phyloP scores from a whole-genome alignment of 2,888 invertebrate genomes.

The Resseliella maxima region DNA sequence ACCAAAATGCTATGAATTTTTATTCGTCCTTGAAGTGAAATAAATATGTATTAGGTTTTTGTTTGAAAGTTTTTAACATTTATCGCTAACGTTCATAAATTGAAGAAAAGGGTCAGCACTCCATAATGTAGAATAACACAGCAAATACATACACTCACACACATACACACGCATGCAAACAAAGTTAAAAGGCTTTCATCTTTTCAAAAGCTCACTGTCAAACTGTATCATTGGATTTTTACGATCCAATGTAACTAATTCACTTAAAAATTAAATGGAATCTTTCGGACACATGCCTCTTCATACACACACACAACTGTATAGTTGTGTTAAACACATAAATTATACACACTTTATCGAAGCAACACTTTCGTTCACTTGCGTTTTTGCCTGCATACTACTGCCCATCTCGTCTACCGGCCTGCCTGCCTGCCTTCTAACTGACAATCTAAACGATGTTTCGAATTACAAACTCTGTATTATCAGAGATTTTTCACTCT shows the following conservation, averaged over 20 bases:
- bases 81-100: background rate
- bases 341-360: background rate
- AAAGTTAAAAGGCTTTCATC: background rate
- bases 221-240: background rate
- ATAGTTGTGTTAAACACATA: background rate
- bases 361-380: background rate
- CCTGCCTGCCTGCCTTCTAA: too few species aligned
- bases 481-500: background rate
- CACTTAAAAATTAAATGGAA: background rate
- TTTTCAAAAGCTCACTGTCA: background rate
- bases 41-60: background rate
- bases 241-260: background rate
- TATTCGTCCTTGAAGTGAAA: background rate
- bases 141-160: too few species aligned
- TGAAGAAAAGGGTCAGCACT: background rate
- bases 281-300: background rate
- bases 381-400: background rate
- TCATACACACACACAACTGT: too few species aligned
- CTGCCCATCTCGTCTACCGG: too few species aligned
- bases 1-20: background rate
- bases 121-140: too few species aligned
- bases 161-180: background rate
- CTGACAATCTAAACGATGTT: too few species aligned
- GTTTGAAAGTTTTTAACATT: background rate
- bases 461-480: background rate